Percentiles rank a stretch among this genome's conserved stretches.
Evolutionary conservation across 2,797 vertebrate species (phyloP).

Genomic region (Acanthornis magna): DNA sequence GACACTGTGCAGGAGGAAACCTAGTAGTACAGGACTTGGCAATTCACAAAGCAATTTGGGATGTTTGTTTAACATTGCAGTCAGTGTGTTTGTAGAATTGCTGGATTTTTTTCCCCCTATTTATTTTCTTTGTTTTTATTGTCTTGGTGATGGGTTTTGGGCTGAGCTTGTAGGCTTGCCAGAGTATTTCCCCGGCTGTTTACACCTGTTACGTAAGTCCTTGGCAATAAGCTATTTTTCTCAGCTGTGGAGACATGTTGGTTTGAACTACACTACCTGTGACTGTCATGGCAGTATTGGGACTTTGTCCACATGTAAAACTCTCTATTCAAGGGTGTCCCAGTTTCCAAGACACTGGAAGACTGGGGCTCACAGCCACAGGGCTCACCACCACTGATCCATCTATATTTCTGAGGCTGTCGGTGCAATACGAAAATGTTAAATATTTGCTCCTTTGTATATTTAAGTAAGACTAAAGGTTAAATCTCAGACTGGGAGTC

Average conservation of each 20-base stretch:
- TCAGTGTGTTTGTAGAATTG: conserved; percentile 7
- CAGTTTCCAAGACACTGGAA: neutral
- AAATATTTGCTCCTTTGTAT: neutral
- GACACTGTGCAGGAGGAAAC: conserved; percentile 58
- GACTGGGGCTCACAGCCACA: neutral
- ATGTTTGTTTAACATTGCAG: conserved; percentile 25
- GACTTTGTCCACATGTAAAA: neutral
- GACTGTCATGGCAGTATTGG: neutral
- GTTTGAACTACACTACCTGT: neutral
- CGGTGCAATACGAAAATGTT: neutral
- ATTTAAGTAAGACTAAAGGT: neutral
- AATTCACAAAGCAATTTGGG: neutral
- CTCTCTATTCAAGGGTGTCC: neutral
- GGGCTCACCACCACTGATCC: neutral
- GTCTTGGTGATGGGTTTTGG: conserved; percentile 14
- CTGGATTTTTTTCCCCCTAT: neutral
- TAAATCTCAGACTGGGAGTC: neutral
- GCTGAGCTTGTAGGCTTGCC: neutral
- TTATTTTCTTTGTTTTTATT: conserved; percentile 48
- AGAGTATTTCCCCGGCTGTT: conserved; percentile 16
- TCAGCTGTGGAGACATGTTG: neutral
- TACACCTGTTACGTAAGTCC: conserved; percentile 26
- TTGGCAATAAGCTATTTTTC: neutral
- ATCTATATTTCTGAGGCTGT: neutral
- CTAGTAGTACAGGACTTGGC: conserved; percentile 34